Evolutionary conservation across 2,888 invertebrate species (phyloP).

Genomic region (Julus scandinavius): DNA sequence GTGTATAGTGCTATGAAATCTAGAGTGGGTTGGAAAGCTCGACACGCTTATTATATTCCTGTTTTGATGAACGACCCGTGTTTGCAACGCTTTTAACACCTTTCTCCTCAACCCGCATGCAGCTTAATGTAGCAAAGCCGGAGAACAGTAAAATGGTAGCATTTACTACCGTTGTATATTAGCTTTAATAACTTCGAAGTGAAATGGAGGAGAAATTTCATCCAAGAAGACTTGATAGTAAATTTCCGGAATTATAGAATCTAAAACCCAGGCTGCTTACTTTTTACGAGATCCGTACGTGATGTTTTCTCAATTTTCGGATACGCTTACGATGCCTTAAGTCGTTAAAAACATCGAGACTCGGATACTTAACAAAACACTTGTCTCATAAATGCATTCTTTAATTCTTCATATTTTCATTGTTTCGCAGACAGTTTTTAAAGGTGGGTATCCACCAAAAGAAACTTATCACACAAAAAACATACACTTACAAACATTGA

Average conservation of each 20-base stretch:
- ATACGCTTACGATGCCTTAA: no score
- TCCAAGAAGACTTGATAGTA: background rate
- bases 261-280: background rate
- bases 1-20: background rate
- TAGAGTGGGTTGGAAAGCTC: background rate
- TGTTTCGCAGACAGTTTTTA: no score
- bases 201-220: background rate
- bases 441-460: no score
- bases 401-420: no score
- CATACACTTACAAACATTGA: no score
- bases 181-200: background rate
- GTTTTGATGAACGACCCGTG: background rate
- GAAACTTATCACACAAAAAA: no score
- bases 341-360: no score
- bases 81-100: background rate
- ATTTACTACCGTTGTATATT: background rate
- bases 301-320: no score
- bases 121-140: background rate
- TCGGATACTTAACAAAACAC: no score
- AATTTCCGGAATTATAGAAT: background rate
- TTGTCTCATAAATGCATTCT: no score
- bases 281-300: background rate
- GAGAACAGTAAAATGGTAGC: conserved; percentile 31
- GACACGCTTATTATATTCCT: background rate
- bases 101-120: background rate